Base-by-base conservation (phyloP, 2,888 invertebrate species). In the Ephialtes manifestator region DNA sequence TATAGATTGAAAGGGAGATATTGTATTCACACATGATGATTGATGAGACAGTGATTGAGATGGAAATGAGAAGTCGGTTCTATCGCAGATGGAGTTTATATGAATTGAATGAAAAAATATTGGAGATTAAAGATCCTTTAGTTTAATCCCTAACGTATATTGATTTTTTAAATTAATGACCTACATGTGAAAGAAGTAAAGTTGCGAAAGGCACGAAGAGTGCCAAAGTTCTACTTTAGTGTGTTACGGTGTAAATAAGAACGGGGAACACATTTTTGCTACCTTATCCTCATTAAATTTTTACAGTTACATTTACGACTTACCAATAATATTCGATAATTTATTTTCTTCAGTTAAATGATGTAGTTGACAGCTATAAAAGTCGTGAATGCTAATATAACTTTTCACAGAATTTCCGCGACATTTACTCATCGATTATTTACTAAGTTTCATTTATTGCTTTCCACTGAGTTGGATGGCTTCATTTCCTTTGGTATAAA, bases 1-100 rank as follows among this genome's bases (percentile, higher is more conserved):
- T 8, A 55, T 20, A 55, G 10, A 20, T 20, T 55, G 53, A 1
- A 46, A 55, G 11, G 2, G 53, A 55, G 11, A 20, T 11, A 20
- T 20, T 15, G n/a, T 24, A 28, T 28, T 58, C 28, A 28, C 13
- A 11, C 28, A 28, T 65, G 43, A 39, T 18, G 63, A 65, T 20
- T 43, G 39, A 65, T 65, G 35, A 65, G 65, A 65, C 65, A 65
- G 65, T 65, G 65, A 65, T 65, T 65, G 65, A 65, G 65, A 65
- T 65, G 43, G 43, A 65, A 65, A 65, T 65, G 65, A 39, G 20
- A 18, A 65, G 18, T 65, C 65, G 11, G 18, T 65, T 65, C 20
- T 20, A 39, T 35, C n/a, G 2, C 15, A 63, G 28, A 13, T 39
- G 43, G 65, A 65, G 18, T 65, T 35, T 18, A 11, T 28, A 20